Conservation (phyloP, 2,113 vertebrate species). For the Embiotoca jacksoni region DNA sequence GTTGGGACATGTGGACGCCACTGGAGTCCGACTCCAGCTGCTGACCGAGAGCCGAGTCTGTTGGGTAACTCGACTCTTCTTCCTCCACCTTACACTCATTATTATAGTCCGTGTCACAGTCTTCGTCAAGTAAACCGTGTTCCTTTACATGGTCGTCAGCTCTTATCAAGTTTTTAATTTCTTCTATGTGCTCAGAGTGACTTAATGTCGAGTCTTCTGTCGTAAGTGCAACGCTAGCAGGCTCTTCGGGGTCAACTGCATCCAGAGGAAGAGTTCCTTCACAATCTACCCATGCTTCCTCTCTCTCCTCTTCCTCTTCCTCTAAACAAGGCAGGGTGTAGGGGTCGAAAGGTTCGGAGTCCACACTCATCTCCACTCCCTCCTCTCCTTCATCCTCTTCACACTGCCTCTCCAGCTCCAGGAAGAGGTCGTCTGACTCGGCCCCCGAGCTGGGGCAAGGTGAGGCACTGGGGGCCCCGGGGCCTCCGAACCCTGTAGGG, state of each 20-base stretch:
- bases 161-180: slow-evolving; percentile 54
- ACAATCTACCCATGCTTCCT: slow-evolving; percentile 43
- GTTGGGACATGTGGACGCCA: slow-evolving; percentile 73
- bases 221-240: slow-evolving; percentile 5
- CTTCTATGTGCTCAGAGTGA: slow-evolving; percentile 29
- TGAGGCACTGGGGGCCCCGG: slow-evolving; percentile 73
- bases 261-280: slow-evolving; percentile 65
- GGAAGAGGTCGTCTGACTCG: slow-evolving; percentile 94
- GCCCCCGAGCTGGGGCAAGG: slow-evolving; percentile 87
- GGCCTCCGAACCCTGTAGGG: slow-evolving; percentile 82
- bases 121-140: slow-evolving; percentile 73
- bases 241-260: slow-evolving; percentile 40
- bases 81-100: slow-evolving; percentile 52
- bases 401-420: slow-evolving; percentile 94
- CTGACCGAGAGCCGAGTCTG: slow-evolving; percentile 73
- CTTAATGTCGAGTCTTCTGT: slow-evolving; percentile 30
- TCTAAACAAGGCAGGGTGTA: slow-evolving; percentile 67
- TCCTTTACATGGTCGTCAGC: slow-evolving; percentile 74
- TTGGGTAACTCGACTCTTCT: slow-evolving; percentile 68
- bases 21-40: slow-evolving; percentile 81
- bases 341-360: slow-evolving; percentile 67
- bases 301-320: slow-evolving; percentile 67
- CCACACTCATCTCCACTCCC: slow-evolving; percentile 75
- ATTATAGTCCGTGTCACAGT: slow-evolving; percentile 49
- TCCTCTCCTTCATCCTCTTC: slow-evolving; percentile 78